A percentile compares a stretch with the other conserved stretches of the same genome.
Evolutionary conservation across 2,888 invertebrate species (phyloP).

Genomic region (Catotricha subobsoleta): DNA sequence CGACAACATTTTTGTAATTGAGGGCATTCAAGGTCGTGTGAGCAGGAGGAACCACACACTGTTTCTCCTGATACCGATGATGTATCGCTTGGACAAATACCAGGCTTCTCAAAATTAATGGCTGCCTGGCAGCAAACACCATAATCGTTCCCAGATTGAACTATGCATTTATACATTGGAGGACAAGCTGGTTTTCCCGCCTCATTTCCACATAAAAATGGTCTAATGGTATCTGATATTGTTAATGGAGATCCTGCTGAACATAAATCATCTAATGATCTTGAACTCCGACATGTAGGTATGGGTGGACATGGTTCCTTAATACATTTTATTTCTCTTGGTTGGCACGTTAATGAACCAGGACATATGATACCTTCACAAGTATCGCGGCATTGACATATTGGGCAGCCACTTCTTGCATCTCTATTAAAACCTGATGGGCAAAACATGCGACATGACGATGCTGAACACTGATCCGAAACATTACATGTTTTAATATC

Average conservation of each 20-base stretch:
- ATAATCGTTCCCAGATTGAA: conserved; percentile 65
- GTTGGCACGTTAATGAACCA: conserved; percentile 53
- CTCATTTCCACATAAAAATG: conserved; percentile 65
- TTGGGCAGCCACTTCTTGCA: conserved; percentile 48
- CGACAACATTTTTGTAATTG: conserved; percentile 68
- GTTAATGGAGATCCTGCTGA: conserved; percentile 48
- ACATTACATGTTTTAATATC: conserved; percentile 14
- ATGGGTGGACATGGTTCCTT: conserved; percentile 68
- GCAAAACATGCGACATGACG: conserved; percentile 73
- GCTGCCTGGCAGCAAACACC: conserved; percentile 75
- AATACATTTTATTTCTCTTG: conserved; percentile 60
- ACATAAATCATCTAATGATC: conserved; percentile 59
- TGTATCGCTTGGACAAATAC: conserved; percentile 64
- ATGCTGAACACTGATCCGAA: conserved; percentile 55
- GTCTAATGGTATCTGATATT: conserved; percentile 52
- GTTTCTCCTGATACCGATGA: conserved; percentile 25
- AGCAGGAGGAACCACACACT: conserved; percentile 47
- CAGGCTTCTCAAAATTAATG: conserved; percentile 55
- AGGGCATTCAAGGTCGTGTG: conserved; percentile 65
- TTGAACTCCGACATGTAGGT: conserved; percentile 64
- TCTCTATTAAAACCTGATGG: conserved; percentile 62
- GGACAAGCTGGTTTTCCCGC: conserved; percentile 72
- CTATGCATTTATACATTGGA: conserved; percentile 60
- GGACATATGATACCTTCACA: conserved; percentile 61
- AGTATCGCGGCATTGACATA: conserved; percentile 67